These are phyloP conservation scores for Hystrix brachyura DNA, from an alignment of 2,113 vertebrate species.

Conservation along the genomic window DNA sequence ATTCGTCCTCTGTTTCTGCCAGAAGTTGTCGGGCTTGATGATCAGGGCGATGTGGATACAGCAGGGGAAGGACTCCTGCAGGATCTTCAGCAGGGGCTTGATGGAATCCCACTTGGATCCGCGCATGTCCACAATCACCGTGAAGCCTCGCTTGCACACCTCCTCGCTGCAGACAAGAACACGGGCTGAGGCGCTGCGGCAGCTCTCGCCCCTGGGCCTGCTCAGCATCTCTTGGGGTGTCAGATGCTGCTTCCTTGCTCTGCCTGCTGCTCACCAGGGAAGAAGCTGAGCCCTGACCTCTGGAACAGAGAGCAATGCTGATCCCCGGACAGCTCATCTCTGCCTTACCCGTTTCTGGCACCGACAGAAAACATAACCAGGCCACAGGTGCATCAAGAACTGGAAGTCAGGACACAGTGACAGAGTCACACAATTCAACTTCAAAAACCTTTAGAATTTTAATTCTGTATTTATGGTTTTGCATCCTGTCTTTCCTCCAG, in stretches of 20 bases:
- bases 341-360: background rate
- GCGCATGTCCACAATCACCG: constrained; percentile 99
- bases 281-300: background rate
- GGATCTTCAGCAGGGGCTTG: constrained; percentile 98
- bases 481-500: background rate
- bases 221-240: fast-evolving
- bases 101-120: constrained; percentile 99
- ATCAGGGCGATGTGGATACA: constrained; percentile 99
- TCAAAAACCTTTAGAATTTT: background rate
- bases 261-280: no score
- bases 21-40: constrained; percentile 99
- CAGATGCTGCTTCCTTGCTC: background rate
- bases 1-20: constrained; percentile 99
- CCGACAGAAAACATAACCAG: background rate
- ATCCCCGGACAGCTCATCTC: no score
- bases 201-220: background rate
- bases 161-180: constrained; percentile 92
- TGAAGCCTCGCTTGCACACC: constrained; percentile 98
- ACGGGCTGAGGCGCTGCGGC: background rate
- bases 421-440: background rate
- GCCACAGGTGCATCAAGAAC: fast-evolving
- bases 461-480: background rate
- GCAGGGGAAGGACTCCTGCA: constrained; percentile 98
- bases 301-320: background rate
- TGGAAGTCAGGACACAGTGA: background rate